phyloP scores from a whole-genome alignment of 1,140 invertebrate species.

The Agrilus planipennis region DNA sequence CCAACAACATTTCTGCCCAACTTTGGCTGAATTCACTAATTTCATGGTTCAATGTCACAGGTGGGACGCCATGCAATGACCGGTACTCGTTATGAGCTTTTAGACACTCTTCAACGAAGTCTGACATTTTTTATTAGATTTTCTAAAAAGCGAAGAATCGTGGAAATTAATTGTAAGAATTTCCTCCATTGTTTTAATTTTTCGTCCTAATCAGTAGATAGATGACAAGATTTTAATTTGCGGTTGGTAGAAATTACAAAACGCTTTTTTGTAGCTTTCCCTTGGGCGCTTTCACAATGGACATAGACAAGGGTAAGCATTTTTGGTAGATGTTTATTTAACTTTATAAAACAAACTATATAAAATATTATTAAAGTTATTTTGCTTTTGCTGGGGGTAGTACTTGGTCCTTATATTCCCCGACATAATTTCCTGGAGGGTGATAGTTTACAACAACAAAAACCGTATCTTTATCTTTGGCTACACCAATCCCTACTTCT shows the following conservation, averaged over 20 bases:
- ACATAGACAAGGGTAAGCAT: too few species aligned
- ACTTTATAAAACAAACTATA: too few species aligned
- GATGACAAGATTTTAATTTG: too few species aligned
- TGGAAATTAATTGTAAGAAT: too few species aligned
- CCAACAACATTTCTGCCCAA: slow-evolving; percentile 50
- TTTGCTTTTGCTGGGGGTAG: too few species aligned
- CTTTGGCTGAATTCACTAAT: slow-evolving; percentile 45
- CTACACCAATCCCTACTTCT: slow-evolving; percentile 65
- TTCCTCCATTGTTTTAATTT: too few species aligned
- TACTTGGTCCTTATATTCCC: slow-evolving; percentile 65
- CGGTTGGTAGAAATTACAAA: too few species aligned
- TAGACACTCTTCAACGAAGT: slow-evolving; percentile 37
- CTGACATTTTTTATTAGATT: slow-evolving; percentile 20
- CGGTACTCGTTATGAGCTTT: slow-evolving; percentile 53
- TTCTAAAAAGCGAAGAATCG: slow-evolving; percentile 14
- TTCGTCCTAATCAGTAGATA: too few species aligned
- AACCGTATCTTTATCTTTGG: slow-evolving; percentile 55
- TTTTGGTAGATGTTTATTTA: too few species aligned
- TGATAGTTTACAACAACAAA: slow-evolving; percentile 78
- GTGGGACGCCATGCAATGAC: slow-evolving; percentile 43
- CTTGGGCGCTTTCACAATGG: too few species aligned
- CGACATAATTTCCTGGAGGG: slow-evolving; percentile 74
- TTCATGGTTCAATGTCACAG: slow-evolving; percentile 46
- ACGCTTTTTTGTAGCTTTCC: too few species aligned
- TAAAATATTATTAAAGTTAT: too few species aligned